These are phyloP conservation scores for Penaeus vannamei DNA, from an alignment of 1,140 invertebrate species.

Conservation along the genomic window DNA sequence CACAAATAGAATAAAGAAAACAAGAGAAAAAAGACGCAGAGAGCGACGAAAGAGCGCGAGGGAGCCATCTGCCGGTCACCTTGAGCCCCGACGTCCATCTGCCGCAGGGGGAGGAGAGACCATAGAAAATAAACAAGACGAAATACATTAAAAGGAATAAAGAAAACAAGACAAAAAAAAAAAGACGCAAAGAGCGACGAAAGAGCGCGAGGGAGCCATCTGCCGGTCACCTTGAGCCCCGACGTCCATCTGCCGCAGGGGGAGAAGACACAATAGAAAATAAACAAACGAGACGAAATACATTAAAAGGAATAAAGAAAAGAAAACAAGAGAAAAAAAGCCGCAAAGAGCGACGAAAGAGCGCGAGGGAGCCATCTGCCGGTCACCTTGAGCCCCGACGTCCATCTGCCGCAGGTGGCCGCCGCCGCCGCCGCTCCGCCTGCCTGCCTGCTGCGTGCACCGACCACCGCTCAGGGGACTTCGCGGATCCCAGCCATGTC, in stretches of 20 bases:
- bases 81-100: constrained; percentile 34
- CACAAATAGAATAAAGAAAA: not conserved
- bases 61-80: not conserved
- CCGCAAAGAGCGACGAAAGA: no score
- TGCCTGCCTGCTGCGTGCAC: not conserved
- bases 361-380: constrained; percentile 34
- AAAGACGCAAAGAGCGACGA: no score
- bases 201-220: not conserved
- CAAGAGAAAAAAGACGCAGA: no score
- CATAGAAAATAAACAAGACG: not conserved
- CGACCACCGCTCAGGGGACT: no score
- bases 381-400: constrained; percentile 41
- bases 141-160: not conserved
- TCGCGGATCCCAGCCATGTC: no score
- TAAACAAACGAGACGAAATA: not conserved
- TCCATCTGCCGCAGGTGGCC: constrained; percentile 13
- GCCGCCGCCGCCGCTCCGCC: not conserved
- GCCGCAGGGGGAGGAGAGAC: not conserved
- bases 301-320: not conserved
- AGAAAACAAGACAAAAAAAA: not conserved
- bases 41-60: not conserved
- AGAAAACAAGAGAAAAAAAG: not conserved
- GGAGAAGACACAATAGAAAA: not conserved
- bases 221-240: constrained; percentile 12
- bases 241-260: constrained; percentile 28